Conservation (phyloP, 2,888 invertebrate genomes). For the Hypena proboscidalis region DNA sequence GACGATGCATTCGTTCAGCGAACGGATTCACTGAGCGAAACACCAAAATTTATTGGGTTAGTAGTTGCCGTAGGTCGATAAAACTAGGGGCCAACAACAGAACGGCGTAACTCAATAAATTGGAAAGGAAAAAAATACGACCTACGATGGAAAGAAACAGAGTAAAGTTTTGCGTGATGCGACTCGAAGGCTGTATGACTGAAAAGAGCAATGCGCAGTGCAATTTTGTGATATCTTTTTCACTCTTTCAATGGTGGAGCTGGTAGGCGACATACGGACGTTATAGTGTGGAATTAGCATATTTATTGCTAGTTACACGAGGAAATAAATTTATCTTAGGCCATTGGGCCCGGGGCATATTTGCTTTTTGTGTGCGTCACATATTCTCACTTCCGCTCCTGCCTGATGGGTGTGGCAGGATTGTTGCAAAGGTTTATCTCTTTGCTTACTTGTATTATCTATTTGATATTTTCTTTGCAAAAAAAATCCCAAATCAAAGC, state of each 20-base stretch:
- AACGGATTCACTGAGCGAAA: slow-evolving; percentile 83
- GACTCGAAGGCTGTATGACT: slow-evolving; percentile 72
- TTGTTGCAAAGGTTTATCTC: slow-evolving; percentile 6
- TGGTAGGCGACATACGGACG: slow-evolving; percentile 82
- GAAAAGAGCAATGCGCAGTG: slow-evolving; percentile 84
- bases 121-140: slow-evolving; percentile 69
- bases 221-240: slow-evolving; percentile 85
- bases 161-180: slow-evolving; percentile 69
- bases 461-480: neutral
- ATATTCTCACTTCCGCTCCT: slow-evolving; percentile 61
- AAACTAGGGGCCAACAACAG: slow-evolving; percentile 68
- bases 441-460: neutral
- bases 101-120: slow-evolving; percentile 75
- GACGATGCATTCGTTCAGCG: slow-evolving; percentile 83
- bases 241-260: slow-evolving; percentile 77
- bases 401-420: slow-evolving; percentile 47
- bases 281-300: slow-evolving; percentile 83
- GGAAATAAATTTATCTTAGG: slow-evolving; percentile 80
- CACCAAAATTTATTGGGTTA: slow-evolving; percentile 85
- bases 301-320: slow-evolving; percentile 83
- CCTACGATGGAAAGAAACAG: slow-evolving; percentile 69
- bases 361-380: slow-evolving; percentile 55
- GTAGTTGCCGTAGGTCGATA: slow-evolving; percentile 85
- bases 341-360: slow-evolving; percentile 70
- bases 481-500: too few species aligned